phyloP scores from a whole-genome alignment of 2,888 invertebrate genomes.

The Stratiomys singularior region DNA sequence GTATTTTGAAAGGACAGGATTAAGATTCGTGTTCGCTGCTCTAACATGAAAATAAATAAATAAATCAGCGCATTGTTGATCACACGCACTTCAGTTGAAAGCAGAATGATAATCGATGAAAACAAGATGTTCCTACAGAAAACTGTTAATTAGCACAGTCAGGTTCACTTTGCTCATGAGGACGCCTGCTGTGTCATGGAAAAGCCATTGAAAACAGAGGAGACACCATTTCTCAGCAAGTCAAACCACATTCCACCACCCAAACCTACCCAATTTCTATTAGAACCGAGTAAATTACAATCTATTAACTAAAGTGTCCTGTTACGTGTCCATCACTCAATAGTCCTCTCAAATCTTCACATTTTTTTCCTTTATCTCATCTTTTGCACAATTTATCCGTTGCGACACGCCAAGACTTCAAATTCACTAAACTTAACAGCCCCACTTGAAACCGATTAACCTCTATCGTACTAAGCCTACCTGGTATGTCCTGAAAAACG shows the following conservation, averaged over 20 bases:
- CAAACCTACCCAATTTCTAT: neutral
- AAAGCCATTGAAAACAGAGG: too few relatives aligned
- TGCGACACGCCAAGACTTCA: conserved; percentile 33
- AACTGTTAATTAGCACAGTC: too few relatives aligned
- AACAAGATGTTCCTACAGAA: too few relatives aligned
- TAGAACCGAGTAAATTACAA: conserved; percentile 29
- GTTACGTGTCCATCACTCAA: conserved; percentile 35
- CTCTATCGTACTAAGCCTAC: conserved; percentile 46
- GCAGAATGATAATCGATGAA: neutral
- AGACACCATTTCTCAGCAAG: too few relatives aligned
- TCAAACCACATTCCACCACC: too few relatives aligned
- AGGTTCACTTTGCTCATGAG: too few relatives aligned
- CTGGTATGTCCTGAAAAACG: conserved; percentile 38
- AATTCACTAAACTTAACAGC: conserved; percentile 41
- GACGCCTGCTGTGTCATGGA: too few relatives aligned
- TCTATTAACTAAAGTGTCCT: conserved; percentile 36
- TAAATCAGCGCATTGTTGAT: too few relatives aligned
- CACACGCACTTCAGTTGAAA: neutral
- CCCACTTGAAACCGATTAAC: conserved; percentile 49
- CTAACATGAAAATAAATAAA: too few relatives aligned
- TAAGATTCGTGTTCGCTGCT: too few relatives aligned
- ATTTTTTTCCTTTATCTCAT: neutral
- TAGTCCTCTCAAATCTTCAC: conserved; percentile 29
- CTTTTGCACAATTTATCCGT: conserved; percentile 30
- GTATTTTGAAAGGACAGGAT: neutral